Evolutionary conservation across 2,113 vertebrate genomes (phyloP).

Genomic region (Menidia beryllina): DNA sequence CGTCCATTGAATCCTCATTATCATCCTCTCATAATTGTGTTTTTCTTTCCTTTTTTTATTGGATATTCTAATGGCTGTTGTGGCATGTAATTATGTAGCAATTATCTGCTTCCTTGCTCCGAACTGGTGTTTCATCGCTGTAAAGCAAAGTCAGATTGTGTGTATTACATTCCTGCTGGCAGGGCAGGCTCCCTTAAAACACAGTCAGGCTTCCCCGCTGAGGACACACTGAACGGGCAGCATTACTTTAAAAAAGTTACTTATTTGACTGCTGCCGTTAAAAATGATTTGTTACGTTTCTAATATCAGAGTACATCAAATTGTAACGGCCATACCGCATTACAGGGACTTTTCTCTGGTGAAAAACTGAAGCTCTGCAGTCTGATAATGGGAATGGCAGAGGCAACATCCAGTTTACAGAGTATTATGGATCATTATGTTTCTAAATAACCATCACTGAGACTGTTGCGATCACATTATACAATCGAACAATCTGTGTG

Average conservation of each 20-base stretch:
- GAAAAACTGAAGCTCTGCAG: not conserved
- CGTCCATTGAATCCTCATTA: constrained; percentile 77
- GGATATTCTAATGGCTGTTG: constrained; percentile 76
- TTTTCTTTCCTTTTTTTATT: constrained; percentile 61
- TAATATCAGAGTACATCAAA: not conserved
- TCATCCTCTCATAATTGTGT: constrained; percentile 71
- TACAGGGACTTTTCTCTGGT: not conserved
- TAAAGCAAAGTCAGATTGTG: constrained; percentile 65
- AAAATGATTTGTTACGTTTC: not conserved
- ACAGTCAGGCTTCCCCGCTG: constrained; percentile 21
- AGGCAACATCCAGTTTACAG: too few species aligned
- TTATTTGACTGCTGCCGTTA: not conserved
- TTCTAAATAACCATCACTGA: too few species aligned
- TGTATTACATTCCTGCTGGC: constrained; percentile 55
- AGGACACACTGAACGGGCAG: not conserved
- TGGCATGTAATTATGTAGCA: constrained; percentile 80
- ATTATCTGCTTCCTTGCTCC: constrained; percentile 79
- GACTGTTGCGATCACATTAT: too few species aligned
- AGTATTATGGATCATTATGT: too few species aligned
- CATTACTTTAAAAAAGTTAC: not conserved
- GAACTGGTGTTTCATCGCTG: constrained; percentile 60
- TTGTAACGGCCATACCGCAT: not conserved
- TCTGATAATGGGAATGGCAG: not conserved
- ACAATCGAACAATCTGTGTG: too few species aligned
- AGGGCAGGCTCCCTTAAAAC: constrained; percentile 34